Percentiles rank a stretch among this genome's conserved stretches.
phyloP scores from a whole-genome alignment of 2,797 vertebrate species.

The Heterohyrax brucei region DNA sequence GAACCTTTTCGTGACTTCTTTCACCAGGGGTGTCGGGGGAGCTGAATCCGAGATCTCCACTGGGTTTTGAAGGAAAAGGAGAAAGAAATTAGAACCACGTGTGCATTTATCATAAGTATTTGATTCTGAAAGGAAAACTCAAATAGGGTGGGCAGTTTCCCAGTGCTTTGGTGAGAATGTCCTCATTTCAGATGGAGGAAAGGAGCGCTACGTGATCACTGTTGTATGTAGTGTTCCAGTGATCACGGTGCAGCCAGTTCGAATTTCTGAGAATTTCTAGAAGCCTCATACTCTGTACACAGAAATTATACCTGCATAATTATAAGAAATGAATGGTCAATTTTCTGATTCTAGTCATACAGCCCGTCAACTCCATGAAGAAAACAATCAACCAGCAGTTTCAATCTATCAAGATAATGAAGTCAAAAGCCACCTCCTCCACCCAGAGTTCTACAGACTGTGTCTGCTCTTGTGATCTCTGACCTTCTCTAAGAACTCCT shows the following conservation, averaged over 20 bases:
- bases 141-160: not conserved
- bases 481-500: not conserved
- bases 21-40: slow-evolving; percentile 93
- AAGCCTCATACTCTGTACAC: not conserved
- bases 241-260: not conserved
- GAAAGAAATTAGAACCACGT: slow-evolving; percentile 10
- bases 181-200: not conserved
- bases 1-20: slow-evolving; percentile 98
- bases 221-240: not conserved
- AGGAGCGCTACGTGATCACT: not conserved
- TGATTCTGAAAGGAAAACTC: slow-evolving; percentile 28
- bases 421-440: not conserved
- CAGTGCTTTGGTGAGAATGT: not conserved
- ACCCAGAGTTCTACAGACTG: not conserved
- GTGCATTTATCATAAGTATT: not conserved
- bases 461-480: not conserved
- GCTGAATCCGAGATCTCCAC: slow-evolving; percentile 98
- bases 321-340: not conserved
- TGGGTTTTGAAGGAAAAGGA: slow-evolving; percentile 84
- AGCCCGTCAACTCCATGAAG: not conserved
- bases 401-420: not conserved
- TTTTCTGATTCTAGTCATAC: not conserved
- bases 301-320: not conserved
- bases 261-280: slow-evolving; percentile 15
- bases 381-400: not conserved